A percentile compares a stretch with the other conserved stretches of the same genome.
Conservation (phyloP, 2,113 vertebrate genomes). For the Onychostruthus taczanowskii region DNA sequence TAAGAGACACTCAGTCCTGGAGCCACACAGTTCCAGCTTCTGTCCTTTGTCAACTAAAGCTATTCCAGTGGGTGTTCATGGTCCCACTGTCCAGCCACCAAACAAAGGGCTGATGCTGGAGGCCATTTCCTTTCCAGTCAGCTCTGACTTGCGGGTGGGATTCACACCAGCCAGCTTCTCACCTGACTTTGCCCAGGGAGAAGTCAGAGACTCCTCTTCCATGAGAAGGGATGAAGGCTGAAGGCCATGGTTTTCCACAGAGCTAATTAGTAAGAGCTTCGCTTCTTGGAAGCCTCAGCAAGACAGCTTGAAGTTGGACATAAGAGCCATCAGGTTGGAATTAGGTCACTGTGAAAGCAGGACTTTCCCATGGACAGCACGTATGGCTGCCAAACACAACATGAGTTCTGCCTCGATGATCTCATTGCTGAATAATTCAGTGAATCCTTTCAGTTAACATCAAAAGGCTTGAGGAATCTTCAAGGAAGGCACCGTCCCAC, state of each 20-base stretch:
- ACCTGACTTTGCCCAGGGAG: fast-evolving
- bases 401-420: background rate
- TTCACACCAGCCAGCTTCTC: background rate
- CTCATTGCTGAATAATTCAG: constrained; percentile 64
- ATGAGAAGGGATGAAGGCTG: background rate
- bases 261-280: background rate
- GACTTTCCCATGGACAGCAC: constrained; percentile 46
- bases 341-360: constrained; percentile 27
- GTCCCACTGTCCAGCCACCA: background rate
- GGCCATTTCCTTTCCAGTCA: background rate
- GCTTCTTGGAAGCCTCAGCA: background rate
- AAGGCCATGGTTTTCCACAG: background rate
- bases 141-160: background rate
- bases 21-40: background rate
- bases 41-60: background rate
- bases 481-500: background rate
- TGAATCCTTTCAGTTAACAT: constrained; percentile 47
- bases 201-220: background rate
- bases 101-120: background rate
- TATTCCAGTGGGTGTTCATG: background rate
- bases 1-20: background rate
- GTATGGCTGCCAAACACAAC: constrained; percentile 6
- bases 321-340: background rate
- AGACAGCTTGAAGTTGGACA: background rate
- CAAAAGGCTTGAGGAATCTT: constrained; percentile 40